Conservation (phyloP, 2,888 invertebrate genomes). For the Pocota personata region DNA sequence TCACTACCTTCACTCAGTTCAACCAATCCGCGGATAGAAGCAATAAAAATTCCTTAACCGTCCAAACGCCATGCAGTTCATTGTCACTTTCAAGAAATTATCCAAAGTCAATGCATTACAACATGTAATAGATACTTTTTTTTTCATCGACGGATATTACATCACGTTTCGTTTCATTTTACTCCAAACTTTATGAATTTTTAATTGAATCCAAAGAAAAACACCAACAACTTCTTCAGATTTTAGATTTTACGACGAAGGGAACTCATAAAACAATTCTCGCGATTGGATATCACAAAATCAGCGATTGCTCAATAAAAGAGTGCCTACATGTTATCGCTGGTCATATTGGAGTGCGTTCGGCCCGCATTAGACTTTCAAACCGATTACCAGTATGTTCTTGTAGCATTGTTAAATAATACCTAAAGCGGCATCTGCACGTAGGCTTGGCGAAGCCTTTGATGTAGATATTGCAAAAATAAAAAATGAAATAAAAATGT, state of each 20-base stretch:
- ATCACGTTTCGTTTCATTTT: conserved; percentile 2
- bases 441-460: conserved; percentile 16
- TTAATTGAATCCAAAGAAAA: conserved; percentile 2
- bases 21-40: neutral
- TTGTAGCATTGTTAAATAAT: conserved; percentile 4
- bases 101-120: neutral
- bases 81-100: neutral
- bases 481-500: conserved; percentile 11
- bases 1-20: neutral
- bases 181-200: neutral
- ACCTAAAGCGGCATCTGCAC: neutral
- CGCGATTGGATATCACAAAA: conserved; percentile 2
- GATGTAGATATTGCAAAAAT: conserved; percentile 19
- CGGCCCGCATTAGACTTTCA: conserved; percentile 8
- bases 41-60: neutral
- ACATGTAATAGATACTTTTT: neutral
- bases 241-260: conserved; percentile 9
- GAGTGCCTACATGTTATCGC: conserved; percentile 6
- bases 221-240: neutral
- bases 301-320: conserved; percentile 14
- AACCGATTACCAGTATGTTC: conserved; percentile 4
- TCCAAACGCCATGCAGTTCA: neutral
- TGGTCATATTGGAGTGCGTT: neutral
- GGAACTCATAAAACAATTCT: conserved; percentile 20
- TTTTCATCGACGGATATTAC: neutral